Conservation (phyloP, 1,140 invertebrate genomes). For the Olivierus martensii region DNA sequence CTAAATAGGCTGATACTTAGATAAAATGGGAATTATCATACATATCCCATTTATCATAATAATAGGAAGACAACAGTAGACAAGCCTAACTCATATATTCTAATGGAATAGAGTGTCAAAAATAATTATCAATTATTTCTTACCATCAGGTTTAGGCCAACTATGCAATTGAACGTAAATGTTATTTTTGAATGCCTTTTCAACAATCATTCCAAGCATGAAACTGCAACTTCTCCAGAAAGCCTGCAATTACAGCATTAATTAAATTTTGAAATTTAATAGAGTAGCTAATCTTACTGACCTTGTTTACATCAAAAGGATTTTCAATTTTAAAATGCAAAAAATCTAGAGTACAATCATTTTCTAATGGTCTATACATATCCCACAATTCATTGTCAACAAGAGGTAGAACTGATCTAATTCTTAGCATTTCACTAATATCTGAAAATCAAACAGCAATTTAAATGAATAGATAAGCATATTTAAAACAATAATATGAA, state of each 20-base stretch:
- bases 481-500: background rate
- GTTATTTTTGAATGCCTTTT: conserved; percentile 62
- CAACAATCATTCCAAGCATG: conserved; percentile 47
- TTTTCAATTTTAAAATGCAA: conserved; percentile 58
- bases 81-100: too few relatives aligned
- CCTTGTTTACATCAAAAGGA: conserved; percentile 30
- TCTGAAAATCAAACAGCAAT: conserved; percentile 38
- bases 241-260: conserved; percentile 30
- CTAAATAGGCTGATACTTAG: too few relatives aligned
- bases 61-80: too few relatives aligned
- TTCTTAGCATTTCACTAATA: conserved; percentile 47
- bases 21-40: too few relatives aligned
- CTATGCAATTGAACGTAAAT: conserved; percentile 61
- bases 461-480: background rate
- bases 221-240: conserved; percentile 89
- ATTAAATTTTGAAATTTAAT: background rate
- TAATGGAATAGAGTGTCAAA: too few relatives aligned
- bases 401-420: conserved; percentile 59
- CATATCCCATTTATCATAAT: too few relatives aligned
- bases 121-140: too few relatives aligned
- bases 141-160: conserved; percentile 66
- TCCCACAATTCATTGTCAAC: conserved; percentile 75
- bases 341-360: conserved; percentile 64
- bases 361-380: conserved; percentile 70
- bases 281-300: conserved; percentile 11